Evolutionary conservation across 2,888 invertebrate species (phyloP), one percentile per base, ranked within the genome.

Genomic region (Heterodera filipjevi): DNA sequence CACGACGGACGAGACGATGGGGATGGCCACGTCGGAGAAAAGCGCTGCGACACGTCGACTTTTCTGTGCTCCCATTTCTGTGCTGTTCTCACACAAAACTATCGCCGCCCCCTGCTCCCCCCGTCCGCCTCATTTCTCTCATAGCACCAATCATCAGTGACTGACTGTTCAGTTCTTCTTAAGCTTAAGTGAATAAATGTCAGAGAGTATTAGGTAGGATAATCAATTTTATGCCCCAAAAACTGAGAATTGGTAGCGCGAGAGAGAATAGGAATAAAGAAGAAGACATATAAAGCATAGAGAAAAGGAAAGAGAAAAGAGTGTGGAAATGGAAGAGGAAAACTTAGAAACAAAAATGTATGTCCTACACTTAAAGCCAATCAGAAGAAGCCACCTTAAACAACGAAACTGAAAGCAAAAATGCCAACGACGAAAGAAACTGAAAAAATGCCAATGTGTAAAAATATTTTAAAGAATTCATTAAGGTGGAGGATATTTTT

Each of bases 131-230:
- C n/a, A n/a, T 53, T 53, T 19, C 53, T 22, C 22, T 53, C 53
- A 6, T 22, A 16, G 10, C 30, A 73, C 73, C 30, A 44, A 73
- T 73, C 73, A 73, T n/a, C n/a, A n/a, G n/a, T n/a, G n/a, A n/a
- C n/a, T n/a, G 19, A 49, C 30, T n/a, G 46, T 33, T 39, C 22
- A 49, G 19, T 33, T 72, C 44, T 8, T 44, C 44, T 39, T 19
- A 72, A 27, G 19, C 72, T 46, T 72, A 46, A 72, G 72, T 32
- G 32, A 72, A 72, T 72, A 30, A 39, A 72, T 33, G 72, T 39
- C 35, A n/a, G n/a, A n/a, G n/a, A n/a, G n/a, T n/a, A n/a, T n/a
- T n/a, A n/a, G n/a, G n/a, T n/a, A n/a, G n/a, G n/a, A n/a, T n/a
- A 27, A 39, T 53, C 44, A 8, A 53, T 53, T 53, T n/a, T n/a